A percentile compares a stretch with the other conserved stretches of the same genome.
Conservation (phyloP, 2,888 invertebrate species). For the Homarus gammarus region DNA sequence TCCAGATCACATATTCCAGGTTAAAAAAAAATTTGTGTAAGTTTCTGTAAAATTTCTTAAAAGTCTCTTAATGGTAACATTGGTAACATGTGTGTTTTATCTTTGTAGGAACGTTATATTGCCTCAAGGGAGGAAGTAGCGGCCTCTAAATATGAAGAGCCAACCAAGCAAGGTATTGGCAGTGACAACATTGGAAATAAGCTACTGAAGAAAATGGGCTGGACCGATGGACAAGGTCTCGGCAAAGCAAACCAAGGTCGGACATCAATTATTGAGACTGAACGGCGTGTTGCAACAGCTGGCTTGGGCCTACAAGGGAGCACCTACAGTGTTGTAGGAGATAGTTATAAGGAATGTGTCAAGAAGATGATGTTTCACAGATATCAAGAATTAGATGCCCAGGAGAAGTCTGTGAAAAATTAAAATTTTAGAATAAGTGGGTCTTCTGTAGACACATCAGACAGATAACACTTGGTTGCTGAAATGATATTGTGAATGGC, state of each 20-base stretch:
- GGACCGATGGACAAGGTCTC: slow-evolving; percentile 97
- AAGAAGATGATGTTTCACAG: slow-evolving; percentile 93
- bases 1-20: no score
- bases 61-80: no score
- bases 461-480: not conserved
- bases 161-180: slow-evolving; percentile 85
- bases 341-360: slow-evolving; percentile 93
- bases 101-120: slow-evolving; percentile 73
- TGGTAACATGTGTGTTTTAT: not conserved
- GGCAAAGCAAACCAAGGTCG: slow-evolving; percentile 96
- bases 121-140: slow-evolving; percentile 78
- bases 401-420: slow-evolving; percentile 62
- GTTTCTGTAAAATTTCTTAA: no score
- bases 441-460: not conserved
- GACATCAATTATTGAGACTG: slow-evolving; percentile 92
- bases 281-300: slow-evolving; percentile 85
- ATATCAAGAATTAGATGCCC: slow-evolving; percentile 79
- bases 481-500: not conserved
- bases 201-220: slow-evolving; percentile 98
- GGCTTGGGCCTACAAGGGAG: slow-evolving; percentile 92
- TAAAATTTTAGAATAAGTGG: not conserved
- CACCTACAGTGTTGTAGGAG: slow-evolving; percentile 88
- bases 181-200: slow-evolving; percentile 96
- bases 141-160: slow-evolving; percentile 80
- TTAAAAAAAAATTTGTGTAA: no score